Percentiles rank a stretch among this genome's conserved stretches.
phyloP scores from a whole-genome alignment of 2,888 invertebrate genomes.

The Synanthedon vespiformis region DNA sequence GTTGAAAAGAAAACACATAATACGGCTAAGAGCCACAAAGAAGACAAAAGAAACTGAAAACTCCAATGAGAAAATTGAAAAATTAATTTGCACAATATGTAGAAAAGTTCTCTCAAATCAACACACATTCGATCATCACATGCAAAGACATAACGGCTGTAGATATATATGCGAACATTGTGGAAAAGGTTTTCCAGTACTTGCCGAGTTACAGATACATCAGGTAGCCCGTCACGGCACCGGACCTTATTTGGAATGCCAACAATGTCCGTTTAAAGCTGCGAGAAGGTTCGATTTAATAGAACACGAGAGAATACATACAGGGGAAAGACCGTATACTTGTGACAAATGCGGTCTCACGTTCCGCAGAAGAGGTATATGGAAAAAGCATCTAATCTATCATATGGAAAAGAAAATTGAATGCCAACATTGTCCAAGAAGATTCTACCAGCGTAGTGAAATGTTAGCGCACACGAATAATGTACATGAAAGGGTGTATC shows the following conservation, averaged over 20 bases:
- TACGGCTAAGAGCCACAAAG: neutral
- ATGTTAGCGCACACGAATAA: constrained; percentile 47
- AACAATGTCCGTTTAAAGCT: constrained; percentile 45
- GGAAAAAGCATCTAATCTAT: constrained; percentile 49
- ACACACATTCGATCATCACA: constrained; percentile 38
- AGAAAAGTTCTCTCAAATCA: constrained; percentile 34
- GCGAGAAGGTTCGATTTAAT: constrained; percentile 32
- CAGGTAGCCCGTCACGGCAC: constrained; percentile 38
- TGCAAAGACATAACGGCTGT: constrained; percentile 44
- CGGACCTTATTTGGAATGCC: constrained; percentile 39
- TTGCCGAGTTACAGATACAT: constrained; percentile 34
- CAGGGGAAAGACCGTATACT: constrained; percentile 51
- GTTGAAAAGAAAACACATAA: neutral
- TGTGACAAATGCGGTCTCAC: constrained; percentile 57
- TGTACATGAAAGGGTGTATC: constrained; percentile 42
- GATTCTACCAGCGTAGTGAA: constrained; percentile 31
- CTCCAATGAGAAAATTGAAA: neutral
- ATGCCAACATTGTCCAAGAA: constrained; percentile 42
- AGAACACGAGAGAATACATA: constrained; percentile 49
- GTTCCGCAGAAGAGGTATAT: constrained; percentile 44
- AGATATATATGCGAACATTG: constrained; percentile 52
- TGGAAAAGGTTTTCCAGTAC: constrained; percentile 40
- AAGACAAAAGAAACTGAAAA: neutral
- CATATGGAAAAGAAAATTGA: constrained; percentile 47
- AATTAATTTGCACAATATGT: constrained; percentile 34